Conservation (phyloP, 1,140 invertebrate species). For the Anagrus nilaparvatae region DNA sequence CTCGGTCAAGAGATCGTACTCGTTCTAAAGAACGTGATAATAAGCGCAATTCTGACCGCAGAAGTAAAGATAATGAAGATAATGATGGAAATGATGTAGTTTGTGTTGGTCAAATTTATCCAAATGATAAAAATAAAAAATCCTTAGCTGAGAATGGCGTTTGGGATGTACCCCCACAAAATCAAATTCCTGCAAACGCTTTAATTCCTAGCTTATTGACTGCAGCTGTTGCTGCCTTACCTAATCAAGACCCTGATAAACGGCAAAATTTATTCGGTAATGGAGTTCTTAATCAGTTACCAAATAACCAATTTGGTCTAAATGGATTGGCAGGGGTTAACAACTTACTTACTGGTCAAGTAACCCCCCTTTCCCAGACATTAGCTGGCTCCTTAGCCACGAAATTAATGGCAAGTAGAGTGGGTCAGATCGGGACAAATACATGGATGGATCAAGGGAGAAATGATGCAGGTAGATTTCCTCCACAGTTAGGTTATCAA, state of each 20-base stretch:
- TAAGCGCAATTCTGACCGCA: conserved; percentile 26
- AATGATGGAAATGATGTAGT: conserved; percentile 32
- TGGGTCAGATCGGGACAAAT: too few relatives aligned
- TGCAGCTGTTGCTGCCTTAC: conserved; percentile 27
- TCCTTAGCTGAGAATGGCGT: conserved; percentile 31
- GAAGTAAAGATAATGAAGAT: conserved; percentile 37
- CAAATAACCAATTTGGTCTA: conserved; percentile 27
- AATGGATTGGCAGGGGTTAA: conserved; percentile 34
- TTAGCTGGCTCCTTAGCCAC: conserved; percentile 16
- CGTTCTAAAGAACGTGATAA: conserved; percentile 39
- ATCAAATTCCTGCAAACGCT: conserved; percentile 33
- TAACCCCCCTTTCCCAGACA: conserved; percentile 20
- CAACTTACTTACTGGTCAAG: conserved; percentile 20
- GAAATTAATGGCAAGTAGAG: too few relatives aligned
- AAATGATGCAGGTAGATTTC: conserved; percentile 24
- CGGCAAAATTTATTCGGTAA: conserved; percentile 15
- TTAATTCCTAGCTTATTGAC: conserved; percentile 33
- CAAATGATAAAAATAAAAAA: conserved; percentile 31
- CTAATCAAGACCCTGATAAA: conserved; percentile 23
- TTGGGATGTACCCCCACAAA: conserved; percentile 40
- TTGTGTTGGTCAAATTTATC: conserved; percentile 35
- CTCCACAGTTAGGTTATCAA: conserved; percentile 21
- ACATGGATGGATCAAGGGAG: conserved; percentile 25
- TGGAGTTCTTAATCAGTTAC: conserved; percentile 17
- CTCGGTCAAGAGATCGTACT: conserved; percentile 26